Evolutionary conservation across 2,888 invertebrate species (phyloP), one percentile per base, ranked within the genome.

Genomic region (Lasioglossum malachurum): DNA sequence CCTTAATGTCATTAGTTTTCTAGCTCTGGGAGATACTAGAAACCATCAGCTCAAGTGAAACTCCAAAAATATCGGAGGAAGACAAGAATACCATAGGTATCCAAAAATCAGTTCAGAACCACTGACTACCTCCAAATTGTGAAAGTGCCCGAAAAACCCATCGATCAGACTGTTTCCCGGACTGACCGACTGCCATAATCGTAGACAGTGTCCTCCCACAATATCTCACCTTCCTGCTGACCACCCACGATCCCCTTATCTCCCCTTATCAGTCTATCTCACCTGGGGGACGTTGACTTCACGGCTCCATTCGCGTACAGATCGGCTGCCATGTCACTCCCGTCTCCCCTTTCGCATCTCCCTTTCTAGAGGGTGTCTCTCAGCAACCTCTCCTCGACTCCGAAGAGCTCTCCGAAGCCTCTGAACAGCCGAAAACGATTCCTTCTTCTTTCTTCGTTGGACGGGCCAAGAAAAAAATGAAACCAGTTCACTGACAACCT

Each of bases 241-340:
- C 57, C 57, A n/a, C 57, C n/a, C 57, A 38, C 23, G 38, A 23
- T n/a, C n/a, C 12, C 23, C 41, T 38, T 71, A 71, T 41, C 71
- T 71, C 27, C 23, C 41, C 19, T 83, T 84, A 85, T 85, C 85
- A 16, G 38, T 64, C 67, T 67, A 38, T 79, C 87, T 91, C 80
- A 95, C 95, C 94, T 94, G 89, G 89, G 92, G 76, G 94, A 87
- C 79, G 93, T 89, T 88, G 93, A 91, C 89, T 93, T 94, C 72
- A 94, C 74, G 84, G 93, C 91, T 84, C 94, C 94, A 89, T 94
- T 94, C 75, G 93, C 92, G 83, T 91, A 94, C n/a, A 95, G 89
- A 91, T 95, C 95, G 71, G 95, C 92, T 84, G 95, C 94, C 95
- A 95, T 94, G 53, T 92, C 88, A 89, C 80, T 60, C 27, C 49